These are phyloP conservation scores for Erebia palarica DNA, from an alignment of 2,888 invertebrate genomes.

Conservation along the genomic window DNA sequence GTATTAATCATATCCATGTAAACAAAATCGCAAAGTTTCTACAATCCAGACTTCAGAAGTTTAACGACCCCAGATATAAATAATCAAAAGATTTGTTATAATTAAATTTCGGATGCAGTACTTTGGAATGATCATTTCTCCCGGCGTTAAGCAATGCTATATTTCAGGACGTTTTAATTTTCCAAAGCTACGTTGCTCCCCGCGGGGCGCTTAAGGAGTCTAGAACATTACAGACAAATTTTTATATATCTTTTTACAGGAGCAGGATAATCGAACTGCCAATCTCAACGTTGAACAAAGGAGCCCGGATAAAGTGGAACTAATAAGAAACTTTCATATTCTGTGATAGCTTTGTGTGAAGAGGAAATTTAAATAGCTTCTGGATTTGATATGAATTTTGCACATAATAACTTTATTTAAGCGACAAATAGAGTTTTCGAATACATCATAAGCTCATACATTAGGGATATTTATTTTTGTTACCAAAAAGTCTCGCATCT, in stretches of 20 bases:
- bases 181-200: slow-evolving; percentile 57
- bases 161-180: slow-evolving; percentile 73
- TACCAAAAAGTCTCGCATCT: background rate
- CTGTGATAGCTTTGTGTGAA: slow-evolving; percentile 28
- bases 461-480: too few relatives aligned
- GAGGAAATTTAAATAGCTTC: slow-evolving; percentile 25
- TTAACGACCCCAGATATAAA: slow-evolving; percentile 17
- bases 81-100: slow-evolving; percentile 30
- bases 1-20: background rate
- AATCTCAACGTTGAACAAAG: slow-evolving; percentile 71
- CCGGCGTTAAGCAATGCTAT: slow-evolving; percentile 56
- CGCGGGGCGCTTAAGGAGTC: slow-evolving; percentile 73
- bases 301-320: slow-evolving; percentile 53
- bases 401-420: background rate
- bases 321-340: slow-evolving; percentile 59
- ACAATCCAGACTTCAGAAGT: slow-evolving; percentile 23
- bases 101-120: slow-evolving; percentile 45
- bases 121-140: slow-evolving; percentile 57
- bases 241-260: slow-evolving; percentile 73
- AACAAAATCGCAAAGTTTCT: slow-evolving; percentile 1
- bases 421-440: background rate
- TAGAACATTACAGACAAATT: slow-evolving; percentile 74
- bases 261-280: slow-evolving; percentile 79
- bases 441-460: background rate
- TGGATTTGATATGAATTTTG: slow-evolving; percentile 9